Percentiles rank a stretch among this genome's conserved stretches.
Conservation (phyloP, 2,113 vertebrate genomes). For the Lanius collurio region DNA sequence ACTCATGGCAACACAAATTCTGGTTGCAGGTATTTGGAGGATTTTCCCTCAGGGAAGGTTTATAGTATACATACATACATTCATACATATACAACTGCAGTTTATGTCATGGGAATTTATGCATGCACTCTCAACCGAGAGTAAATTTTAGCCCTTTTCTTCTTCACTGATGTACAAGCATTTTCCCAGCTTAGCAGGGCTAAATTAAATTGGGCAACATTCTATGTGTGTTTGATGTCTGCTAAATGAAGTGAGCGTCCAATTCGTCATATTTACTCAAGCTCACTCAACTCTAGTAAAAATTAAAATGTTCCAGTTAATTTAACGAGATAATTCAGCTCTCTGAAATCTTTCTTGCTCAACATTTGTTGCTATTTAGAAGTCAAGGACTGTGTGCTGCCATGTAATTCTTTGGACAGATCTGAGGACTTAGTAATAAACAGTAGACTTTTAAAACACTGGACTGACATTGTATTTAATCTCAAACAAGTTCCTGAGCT, state of each 20-base stretch:
- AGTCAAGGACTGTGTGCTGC: slow-evolving; percentile 4
- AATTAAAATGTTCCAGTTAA: slow-evolving; percentile 73
- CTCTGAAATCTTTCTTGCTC: slow-evolving; percentile 58
- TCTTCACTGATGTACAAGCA: slow-evolving; percentile 18
- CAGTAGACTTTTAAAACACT: neutral
- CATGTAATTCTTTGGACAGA: slow-evolving; percentile 57
- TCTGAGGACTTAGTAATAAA: slow-evolving; percentile 24
- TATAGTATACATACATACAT: neutral
- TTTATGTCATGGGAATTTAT: slow-evolving; percentile 18
- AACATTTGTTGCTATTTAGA: slow-evolving; percentile 60
- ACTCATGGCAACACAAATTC: neutral
- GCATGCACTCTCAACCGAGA: neutral
- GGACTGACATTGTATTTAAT: neutral
- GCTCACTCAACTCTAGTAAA: slow-evolving; percentile 66
- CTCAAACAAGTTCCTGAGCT: neutral
- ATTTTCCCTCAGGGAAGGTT: neutral
- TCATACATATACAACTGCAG: neutral
- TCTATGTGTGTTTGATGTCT: slow-evolving; percentile 66
- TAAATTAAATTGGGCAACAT: slow-evolving; percentile 66
- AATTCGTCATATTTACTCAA: slow-evolving; percentile 69
- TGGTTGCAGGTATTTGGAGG: neutral
- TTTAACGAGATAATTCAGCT: slow-evolving; percentile 68
- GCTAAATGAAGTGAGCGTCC: slow-evolving; percentile 67
- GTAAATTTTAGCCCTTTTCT: slow-evolving; percentile 53
- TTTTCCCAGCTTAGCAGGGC: slow-evolving; percentile 49